Evolutionary conservation across 2,113 vertebrate genomes (phyloP).

Genomic region (Vanacampus margaritifer): DNA sequence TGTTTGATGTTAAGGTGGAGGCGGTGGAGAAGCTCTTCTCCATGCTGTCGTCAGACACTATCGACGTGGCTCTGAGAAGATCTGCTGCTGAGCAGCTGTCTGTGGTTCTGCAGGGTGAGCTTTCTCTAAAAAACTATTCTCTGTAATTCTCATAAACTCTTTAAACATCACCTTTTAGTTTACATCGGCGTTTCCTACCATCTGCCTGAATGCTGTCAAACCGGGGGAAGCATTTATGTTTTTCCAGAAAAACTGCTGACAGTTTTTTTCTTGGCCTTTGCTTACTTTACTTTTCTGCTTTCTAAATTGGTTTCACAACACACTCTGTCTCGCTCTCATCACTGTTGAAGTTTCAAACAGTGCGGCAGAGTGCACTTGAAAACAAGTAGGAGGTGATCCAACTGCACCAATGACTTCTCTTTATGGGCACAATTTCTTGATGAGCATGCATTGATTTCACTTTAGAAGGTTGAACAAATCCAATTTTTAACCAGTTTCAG

Average conservation of each 20-base stretch:
- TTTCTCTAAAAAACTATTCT: neutral
- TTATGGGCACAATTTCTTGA: neutral
- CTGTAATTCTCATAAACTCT: neutral
- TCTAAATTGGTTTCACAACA: conserved; percentile 2
- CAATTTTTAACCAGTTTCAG: too few relatives aligned
- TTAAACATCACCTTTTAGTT: neutral
- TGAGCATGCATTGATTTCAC: too few relatives aligned
- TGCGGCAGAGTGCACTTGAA: neutral
- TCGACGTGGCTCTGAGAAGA: conserved; percentile 81
- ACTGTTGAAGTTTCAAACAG: neutral
- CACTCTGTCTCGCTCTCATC: neutral
- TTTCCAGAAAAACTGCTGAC: conserved; percentile 3
- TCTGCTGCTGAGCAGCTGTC: conserved; percentile 90
- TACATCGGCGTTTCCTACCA: conserved; percentile 1
- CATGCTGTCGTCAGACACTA: conserved; percentile 81
- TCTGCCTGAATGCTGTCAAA: neutral
- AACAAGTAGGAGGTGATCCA: neutral
- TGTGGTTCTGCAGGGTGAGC: conserved; percentile 88
- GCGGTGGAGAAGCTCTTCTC: conserved; percentile 85
- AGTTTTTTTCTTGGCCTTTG: neutral
- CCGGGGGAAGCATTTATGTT: conserved; percentile 1
- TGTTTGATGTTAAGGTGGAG: conserved; percentile 75
- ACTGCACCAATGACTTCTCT: neutral
- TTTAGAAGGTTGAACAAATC: too few relatives aligned
- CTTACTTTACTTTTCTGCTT: neutral